Conservation (phyloP, 2,888 invertebrate genomes). For the Merodon equestris region DNA sequence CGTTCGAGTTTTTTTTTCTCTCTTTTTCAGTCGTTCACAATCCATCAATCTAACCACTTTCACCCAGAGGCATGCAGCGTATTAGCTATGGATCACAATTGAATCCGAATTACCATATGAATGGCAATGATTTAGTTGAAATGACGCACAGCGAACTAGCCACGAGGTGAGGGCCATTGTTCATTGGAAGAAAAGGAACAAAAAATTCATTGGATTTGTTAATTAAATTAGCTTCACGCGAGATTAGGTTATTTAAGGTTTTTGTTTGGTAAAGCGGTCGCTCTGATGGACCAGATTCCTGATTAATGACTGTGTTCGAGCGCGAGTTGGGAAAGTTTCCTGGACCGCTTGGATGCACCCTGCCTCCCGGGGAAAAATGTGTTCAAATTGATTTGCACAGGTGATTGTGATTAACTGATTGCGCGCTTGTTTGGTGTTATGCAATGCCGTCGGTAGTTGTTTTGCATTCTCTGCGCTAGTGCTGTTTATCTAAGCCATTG, state of each 20-base stretch:
- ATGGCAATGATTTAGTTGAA: slow-evolving; percentile 15
- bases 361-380: no score
- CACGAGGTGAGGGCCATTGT: slow-evolving; percentile 6
- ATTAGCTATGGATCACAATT: slow-evolving; percentile 5
- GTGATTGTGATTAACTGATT: no score
- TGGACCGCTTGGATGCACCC: no score
- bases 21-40: not conserved
- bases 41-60: slow-evolving; percentile 11
- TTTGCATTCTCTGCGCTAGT: no score
- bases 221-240: slow-evolving; percentile 6
- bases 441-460: no score
- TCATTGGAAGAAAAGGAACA: not conserved
- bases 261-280: not conserved
- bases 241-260: slow-evolving; percentile 21
- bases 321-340: not conserved
- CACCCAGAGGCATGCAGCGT: slow-evolving; percentile 11
- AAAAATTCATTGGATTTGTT: not conserved
- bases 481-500: no score
- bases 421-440: no score
- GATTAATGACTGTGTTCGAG: slow-evolving; percentile 8
- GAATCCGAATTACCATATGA: slow-evolving; percentile 55
- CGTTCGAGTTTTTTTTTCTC: no score
- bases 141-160: slow-evolving; percentile 9
- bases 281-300: not conserved
- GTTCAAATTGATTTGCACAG: no score